Base-by-base conservation (phyloP, 2,113 vertebrate genomes). In the Zosterops japonicus region DNA sequence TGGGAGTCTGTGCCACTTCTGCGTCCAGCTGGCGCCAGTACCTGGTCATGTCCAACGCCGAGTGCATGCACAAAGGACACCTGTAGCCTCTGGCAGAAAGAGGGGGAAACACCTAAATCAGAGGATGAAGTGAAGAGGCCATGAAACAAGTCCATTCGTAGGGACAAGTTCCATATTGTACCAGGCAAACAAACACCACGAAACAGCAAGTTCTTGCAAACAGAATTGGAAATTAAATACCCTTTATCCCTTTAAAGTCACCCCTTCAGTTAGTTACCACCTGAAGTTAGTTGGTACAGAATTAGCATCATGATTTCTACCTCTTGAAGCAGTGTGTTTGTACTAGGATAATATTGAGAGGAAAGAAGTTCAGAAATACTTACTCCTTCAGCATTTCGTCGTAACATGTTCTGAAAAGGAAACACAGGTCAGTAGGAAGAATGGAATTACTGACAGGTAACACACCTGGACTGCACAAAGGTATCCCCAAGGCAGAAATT, bases 31-130 rank as follows among this genome's bases (percentile, higher is more conserved):
- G 96, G 11, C 98, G 98, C 99, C 99, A 99, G 75, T 98, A 98
- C 24, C 97, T 74, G 11, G 95, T 96, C 99, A 99, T 99, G 71
- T 99, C 96, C 50, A 98, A 94, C 9, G 98, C 99, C 0, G 99
- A 99, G 78, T 98, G 99, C 99, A 99, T 99, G 93, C 99, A 99
- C 57, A 99, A 80, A 5, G 99, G 99, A 92, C 99, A 99, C 70
- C 99, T 98, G 96, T 99, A 99, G 19, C 97, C 98, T 82, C 99
- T 99, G 95, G 24, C 31, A 90, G 60, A 18, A 57, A 96, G 46
- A 56, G 4, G 31, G 7, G 5, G 6, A 35, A n/a, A 19, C 5
- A 24, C 36, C 44, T 18, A 11, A 52, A 25, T 77, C 27, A 90
- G 75, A 78, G 79, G 31, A 41, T 56, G 12, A 44, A 63, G 33